phyloP scores from a whole-genome alignment of 1,140 invertebrate species.

The Arion vulgaris region DNA sequence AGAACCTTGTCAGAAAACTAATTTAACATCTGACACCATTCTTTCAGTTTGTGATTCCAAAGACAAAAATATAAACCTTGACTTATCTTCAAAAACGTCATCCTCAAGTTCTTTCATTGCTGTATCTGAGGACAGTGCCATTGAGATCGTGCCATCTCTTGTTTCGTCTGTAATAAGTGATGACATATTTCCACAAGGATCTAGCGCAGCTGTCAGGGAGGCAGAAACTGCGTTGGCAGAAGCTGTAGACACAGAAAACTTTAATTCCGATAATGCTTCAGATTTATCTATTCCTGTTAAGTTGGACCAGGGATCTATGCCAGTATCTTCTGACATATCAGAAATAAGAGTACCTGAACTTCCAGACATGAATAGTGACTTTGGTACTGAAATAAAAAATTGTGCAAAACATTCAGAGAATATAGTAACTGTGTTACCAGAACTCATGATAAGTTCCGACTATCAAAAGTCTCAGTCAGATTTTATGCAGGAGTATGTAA shows the following conservation, averaged over 20 bases:
- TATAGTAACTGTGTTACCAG: neutral
- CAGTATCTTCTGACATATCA: neutral
- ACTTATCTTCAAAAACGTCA: neutral
- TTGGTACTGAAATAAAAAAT: neutral
- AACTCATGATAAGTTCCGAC: neutral
- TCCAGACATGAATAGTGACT: neutral
- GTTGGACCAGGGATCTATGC: neutral
- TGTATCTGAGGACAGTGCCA: neutral
- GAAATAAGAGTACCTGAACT: neutral
- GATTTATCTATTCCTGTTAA: neutral
- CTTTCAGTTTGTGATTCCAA: neutral
- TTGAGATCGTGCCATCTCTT: neutral
- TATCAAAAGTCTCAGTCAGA: slow-evolving; percentile 21
- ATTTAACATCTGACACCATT: neutral
- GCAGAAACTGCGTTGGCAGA: neutral
- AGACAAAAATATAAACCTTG: neutral
- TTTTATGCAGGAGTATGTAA: slow-evolving; percentile 17
- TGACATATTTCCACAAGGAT: neutral
- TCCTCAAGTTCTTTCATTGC: slow-evolving; percentile 6
- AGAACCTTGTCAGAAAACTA: neutral
- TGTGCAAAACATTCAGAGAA: neutral
- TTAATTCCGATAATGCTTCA: neutral
- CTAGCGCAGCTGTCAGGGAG: neutral
- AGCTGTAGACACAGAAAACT: neutral
- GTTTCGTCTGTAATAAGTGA: neutral